A percentile compares a stretch with the other conserved stretches of the same genome.
Evolutionary conservation across 2,888 invertebrate species (phyloP).

Genomic region (Heliconius cydno): DNA sequence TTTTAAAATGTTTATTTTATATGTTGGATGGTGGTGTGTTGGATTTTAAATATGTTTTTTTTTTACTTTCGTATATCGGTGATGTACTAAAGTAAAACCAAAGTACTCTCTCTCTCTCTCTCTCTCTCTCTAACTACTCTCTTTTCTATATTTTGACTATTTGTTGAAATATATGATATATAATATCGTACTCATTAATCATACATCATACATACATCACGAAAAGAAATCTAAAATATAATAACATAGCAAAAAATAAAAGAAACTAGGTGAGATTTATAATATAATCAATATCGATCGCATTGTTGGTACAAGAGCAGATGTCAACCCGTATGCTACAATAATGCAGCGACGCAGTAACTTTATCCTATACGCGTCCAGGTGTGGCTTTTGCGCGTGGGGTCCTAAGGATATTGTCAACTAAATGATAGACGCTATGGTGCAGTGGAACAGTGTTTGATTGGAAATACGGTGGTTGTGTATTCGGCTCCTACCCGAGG

Average conservation of each 20-base stretch:
- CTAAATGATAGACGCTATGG: background rate
- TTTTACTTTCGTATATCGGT: background rate
- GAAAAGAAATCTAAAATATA: background rate
- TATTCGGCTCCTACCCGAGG: background rate
- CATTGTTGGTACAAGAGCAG: conserved; percentile 23
- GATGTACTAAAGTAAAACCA: background rate
- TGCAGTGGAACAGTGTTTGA: background rate
- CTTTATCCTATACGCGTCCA: conserved; percentile 30
- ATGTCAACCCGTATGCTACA: conserved; percentile 45
- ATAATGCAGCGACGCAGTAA: conserved; percentile 37
- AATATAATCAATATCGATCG: conserved; percentile 28
- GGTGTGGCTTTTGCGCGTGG: conserved; percentile 19
- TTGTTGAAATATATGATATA: no score
- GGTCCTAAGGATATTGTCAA: background rate
- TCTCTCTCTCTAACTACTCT: no score
- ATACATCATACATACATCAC: no score
- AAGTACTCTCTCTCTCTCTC: background rate
- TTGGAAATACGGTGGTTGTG: background rate
- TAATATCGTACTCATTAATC: no score
- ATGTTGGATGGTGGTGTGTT: background rate
- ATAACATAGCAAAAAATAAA: background rate
- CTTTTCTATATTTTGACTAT: no score
- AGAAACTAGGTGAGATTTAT: conserved; percentile 12
- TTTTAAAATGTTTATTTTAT: conserved; percentile 11
- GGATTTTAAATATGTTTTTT: background rate